phyloP scores from a whole-genome alignment of 1,140 invertebrate genomes.

The Neoseiulus cucumeris region DNA sequence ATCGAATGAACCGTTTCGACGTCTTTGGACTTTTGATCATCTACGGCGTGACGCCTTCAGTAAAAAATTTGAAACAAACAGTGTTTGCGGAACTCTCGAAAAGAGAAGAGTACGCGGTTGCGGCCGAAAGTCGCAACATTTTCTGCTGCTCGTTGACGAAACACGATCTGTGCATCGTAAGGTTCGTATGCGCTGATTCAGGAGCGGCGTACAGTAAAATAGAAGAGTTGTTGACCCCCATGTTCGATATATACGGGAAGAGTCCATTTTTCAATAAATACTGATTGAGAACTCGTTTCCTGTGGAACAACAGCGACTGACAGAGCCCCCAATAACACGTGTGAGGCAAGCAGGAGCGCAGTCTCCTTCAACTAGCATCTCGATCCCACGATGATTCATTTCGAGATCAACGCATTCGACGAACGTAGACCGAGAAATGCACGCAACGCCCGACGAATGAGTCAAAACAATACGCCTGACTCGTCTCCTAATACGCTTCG shows the following conservation, averaged over 20 bases:
- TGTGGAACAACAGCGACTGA: too few relatives aligned
- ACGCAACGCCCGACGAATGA: too few relatives aligned
- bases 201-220: neutral
- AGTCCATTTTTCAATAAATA: constrained; percentile 3
- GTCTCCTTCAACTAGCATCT: too few relatives aligned
- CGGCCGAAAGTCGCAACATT: neutral
- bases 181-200: neutral
- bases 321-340: too few relatives aligned
- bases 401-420: too few relatives aligned
- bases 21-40: neutral
- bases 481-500: too few relatives aligned
- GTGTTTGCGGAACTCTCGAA: neutral
- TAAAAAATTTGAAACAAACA: neutral
- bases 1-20: neutral
- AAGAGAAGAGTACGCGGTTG: neutral
- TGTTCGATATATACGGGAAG: neutral
- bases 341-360: too few relatives aligned
- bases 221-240: neutral
- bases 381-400: too few relatives aligned
- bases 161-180: neutral
- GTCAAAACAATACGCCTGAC: too few relatives aligned
- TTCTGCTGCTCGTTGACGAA: neutral
- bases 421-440: too few relatives aligned
- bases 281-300: neutral
- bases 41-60: neutral